Evolutionary conservation across 35 echinoderm and acorn worm genomes (phyloP).

Genomic region (Eucidaris tribuloides): DNA sequence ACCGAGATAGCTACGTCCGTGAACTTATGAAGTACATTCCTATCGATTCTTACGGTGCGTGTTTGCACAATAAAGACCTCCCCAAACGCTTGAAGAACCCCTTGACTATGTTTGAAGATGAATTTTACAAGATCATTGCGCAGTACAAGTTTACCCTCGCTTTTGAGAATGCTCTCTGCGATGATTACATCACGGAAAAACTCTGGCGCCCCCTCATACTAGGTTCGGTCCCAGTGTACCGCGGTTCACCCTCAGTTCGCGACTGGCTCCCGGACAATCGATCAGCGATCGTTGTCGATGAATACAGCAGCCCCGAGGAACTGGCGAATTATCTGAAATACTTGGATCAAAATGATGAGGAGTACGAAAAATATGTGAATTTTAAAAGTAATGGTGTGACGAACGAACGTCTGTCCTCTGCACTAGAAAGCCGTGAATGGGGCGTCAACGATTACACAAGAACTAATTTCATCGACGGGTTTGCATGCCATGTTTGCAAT

Average conservation of each 20-base stretch:
- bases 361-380: slow-evolving; percentile 82
- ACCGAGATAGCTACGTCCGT: slow-evolving; percentile 71
- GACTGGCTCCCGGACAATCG: slow-evolving; percentile 86
- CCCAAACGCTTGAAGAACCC: slow-evolving; percentile 52
- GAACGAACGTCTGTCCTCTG: slow-evolving; percentile 46
- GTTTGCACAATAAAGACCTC: slow-evolving; percentile 93
- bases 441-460: slow-evolving; percentile 71
- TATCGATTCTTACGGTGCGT: slow-evolving; percentile 82
- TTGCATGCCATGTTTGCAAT: slow-evolving; percentile 94
- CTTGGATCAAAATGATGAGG: slow-evolving; percentile 55
- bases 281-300: slow-evolving; percentile 65
- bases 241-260: slow-evolving; percentile 70
- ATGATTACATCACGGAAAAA: slow-evolving; percentile 98
- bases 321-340: slow-evolving; percentile 69
- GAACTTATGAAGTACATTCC: slow-evolving; percentile 90
- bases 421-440: slow-evolving; percentile 75
- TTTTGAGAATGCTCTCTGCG: slow-evolving; percentile 96
- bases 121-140: slow-evolving; percentile 72
- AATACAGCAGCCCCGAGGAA: slow-evolving; percentile 62
- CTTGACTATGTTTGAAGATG: slow-evolving; percentile 61
- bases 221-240: slow-evolving; percentile 90
- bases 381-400: slow-evolving; percentile 67
- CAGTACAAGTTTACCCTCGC: slow-evolving; percentile 89
- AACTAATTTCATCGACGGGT: slow-evolving; percentile 74
- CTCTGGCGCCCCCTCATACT: slow-evolving; percentile 81